These are phyloP conservation scores for Drosophila varians DNA, from an alignment of 1,140 invertebrate genomes.

Conservation along the genomic window DNA sequence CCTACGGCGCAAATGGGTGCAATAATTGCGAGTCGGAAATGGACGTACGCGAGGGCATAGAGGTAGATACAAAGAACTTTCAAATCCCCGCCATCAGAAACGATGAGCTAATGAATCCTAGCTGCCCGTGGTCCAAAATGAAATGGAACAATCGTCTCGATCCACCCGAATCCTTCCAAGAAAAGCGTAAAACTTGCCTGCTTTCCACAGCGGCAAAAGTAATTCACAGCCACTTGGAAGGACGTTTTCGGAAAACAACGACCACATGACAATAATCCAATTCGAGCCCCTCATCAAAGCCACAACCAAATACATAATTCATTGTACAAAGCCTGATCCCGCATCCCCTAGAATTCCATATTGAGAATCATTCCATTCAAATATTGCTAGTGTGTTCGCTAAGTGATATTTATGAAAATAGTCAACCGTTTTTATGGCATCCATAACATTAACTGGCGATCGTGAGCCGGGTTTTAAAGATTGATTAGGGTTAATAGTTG, in stretches of 20 bases:
- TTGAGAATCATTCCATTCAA: slow-evolving; percentile 46
- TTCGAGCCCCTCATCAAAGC: slow-evolving; percentile 10
- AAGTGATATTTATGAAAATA: slow-evolving; percentile 39
- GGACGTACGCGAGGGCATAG: background rate
- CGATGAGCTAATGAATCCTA: slow-evolving; percentile 10
- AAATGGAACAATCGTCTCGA: background rate
- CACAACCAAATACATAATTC: slow-evolving; percentile 51
- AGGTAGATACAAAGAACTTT: background rate
- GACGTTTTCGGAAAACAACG: slow-evolving; percentile 40
- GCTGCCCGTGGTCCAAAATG: slow-evolving; percentile 1
- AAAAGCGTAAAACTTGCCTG: slow-evolving; percentile 17
- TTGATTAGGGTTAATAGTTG: slow-evolving; percentile 41
- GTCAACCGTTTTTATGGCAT: slow-evolving; percentile 46
- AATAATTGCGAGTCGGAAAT: slow-evolving; percentile 64
- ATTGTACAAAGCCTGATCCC: slow-evolving; percentile 34
- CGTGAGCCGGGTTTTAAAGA: slow-evolving; percentile 33
- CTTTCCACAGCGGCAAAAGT: slow-evolving; percentile 57
- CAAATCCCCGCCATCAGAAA: slow-evolving; percentile 14
- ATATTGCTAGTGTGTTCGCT: slow-evolving; percentile 24
- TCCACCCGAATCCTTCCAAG: slow-evolving; percentile 5
- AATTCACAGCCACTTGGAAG: slow-evolving; percentile 48
- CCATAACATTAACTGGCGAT: slow-evolving; percentile 43
- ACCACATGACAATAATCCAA: slow-evolving; percentile 54
- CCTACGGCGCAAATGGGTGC: slow-evolving; percentile 60
- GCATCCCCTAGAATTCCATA: slow-evolving; percentile 34